Conservation (phyloP, 2,797 vertebrate genomes). For the Sylvia borin region DNA sequence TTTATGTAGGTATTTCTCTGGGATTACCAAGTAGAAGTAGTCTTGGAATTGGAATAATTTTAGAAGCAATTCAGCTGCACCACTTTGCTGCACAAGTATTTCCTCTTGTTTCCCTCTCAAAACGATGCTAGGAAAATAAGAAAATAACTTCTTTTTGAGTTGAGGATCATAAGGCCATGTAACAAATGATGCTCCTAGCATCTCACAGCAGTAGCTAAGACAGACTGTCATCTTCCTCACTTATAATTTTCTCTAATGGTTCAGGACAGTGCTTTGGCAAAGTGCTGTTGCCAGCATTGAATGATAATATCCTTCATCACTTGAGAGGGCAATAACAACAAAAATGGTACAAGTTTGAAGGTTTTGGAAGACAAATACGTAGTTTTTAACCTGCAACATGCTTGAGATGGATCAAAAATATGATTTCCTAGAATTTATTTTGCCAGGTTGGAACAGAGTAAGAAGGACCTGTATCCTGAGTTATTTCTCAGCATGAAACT, state of each 20-base stretch:
- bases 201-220: neutral
- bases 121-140: neutral
- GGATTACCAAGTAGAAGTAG: neutral
- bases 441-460: neutral
- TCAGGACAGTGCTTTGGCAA: neutral
- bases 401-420: neutral
- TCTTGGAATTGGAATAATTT: slow-evolving; percentile 17
- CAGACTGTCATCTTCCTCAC: neutral
- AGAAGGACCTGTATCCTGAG: neutral
- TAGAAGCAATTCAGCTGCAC: neutral
- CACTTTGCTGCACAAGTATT: neutral
- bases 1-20: neutral
- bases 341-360: neutral
- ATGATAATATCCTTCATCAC: neutral
- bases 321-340: neutral
- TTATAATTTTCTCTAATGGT: neutral
- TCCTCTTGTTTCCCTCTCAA: neutral
- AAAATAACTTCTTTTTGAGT: slow-evolving; percentile 6
- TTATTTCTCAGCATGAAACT: neutral
- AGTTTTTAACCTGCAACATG: neutral
- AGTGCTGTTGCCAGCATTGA: neutral
- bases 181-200: neutral
- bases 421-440: neutral
- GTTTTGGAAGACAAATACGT: neutral
- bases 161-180: neutral